A percentile compares a stretch with the other conserved stretches of the same genome.
Conservation (phyloP, 2,797 vertebrate species). For the Anguilla anguilla region DNA sequence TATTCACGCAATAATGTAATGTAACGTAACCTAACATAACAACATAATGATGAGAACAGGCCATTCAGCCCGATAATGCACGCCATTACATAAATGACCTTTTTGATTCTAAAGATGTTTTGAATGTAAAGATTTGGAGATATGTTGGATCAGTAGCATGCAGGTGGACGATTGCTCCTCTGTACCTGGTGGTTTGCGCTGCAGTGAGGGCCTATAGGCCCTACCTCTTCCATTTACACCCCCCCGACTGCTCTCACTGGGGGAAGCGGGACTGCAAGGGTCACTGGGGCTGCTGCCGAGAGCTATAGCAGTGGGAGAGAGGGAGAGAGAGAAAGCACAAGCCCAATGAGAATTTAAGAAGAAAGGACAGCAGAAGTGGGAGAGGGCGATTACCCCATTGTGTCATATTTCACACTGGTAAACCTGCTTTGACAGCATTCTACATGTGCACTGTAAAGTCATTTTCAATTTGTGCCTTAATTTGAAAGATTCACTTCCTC, state of each 20-base stretch:
- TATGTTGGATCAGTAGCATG: not conserved
- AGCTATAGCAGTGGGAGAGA: not conserved
- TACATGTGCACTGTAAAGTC: not conserved
- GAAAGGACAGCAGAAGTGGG: not conserved
- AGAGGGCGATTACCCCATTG: not conserved
- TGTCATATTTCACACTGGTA: not conserved
- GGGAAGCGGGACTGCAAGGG: not conserved
- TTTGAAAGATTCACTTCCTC: not conserved
- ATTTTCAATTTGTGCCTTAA: not conserved
- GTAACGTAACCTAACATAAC: no score
- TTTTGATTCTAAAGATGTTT: not conserved
- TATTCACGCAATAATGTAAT: not conserved
- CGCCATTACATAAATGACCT: not conserved
- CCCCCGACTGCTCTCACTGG: not conserved
- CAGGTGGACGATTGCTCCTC: not conserved
- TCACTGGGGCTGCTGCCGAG: not conserved
- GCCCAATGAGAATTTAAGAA: not conserved
- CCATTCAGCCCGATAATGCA: no score
- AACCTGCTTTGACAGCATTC: not conserved
- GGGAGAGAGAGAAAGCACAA: not conserved
- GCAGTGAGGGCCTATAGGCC: not conserved
- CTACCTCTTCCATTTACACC: slow-evolving; percentile 28
- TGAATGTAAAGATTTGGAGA: not conserved
- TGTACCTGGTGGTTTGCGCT: slow-evolving; percentile 13
- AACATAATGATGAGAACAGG: no score